Evolutionary conservation across 2,888 invertebrate species (phyloP), one percentile per base, ranked within the genome.

Genomic region (Eilema griseolum): DNA sequence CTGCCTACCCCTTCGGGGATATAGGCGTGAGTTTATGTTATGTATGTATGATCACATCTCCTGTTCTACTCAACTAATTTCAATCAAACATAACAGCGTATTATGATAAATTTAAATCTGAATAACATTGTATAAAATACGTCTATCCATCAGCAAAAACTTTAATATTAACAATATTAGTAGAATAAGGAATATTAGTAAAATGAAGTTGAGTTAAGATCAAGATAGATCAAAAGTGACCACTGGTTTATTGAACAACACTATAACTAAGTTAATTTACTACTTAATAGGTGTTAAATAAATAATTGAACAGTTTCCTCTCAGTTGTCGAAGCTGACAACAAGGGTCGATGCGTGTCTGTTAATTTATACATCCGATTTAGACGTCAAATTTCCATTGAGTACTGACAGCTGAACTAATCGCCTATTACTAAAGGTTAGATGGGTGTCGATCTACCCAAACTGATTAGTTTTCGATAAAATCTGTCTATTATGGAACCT

Each of bases 391-490:
- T 57, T 64, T 64, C 46, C 60, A 67, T 63, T 67, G 67, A 71
- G 10, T 73, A 70, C 61, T 69, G 65, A 76, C 69, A 63, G 57
- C 37, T 41, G 60, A 67, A 81, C 70, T 73, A 72, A 75, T 77
- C 73, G 69, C 69, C 62, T 74, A 72, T 74, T 67, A 65, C 56
- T 66, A 70, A 61, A 65, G 26, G 56, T 26, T n/a, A 73, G 70
- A 67, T 65, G 10, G 71, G 63, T 72, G 67, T 77, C 71, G 31
- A 71, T 73, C 66, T 26, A 12, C 37, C 31, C 24, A n/a, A 69
- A 37, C 70, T 31, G 33, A 77, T 72, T 79, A 70, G 74, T 72
- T 70, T 72, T 72, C 67, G 66, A 72, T 75, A 52, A 52, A 28
- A 56, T 60, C 68, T 68, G 52, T 61, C 69, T 65, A 28, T 61